Percentiles rank a stretch among this genome's conserved stretches.
These are phyloP conservation scores for Stegastes partitus DNA, from an alignment of 2,113 vertebrate genomes.

Conservation along the genomic window DNA sequence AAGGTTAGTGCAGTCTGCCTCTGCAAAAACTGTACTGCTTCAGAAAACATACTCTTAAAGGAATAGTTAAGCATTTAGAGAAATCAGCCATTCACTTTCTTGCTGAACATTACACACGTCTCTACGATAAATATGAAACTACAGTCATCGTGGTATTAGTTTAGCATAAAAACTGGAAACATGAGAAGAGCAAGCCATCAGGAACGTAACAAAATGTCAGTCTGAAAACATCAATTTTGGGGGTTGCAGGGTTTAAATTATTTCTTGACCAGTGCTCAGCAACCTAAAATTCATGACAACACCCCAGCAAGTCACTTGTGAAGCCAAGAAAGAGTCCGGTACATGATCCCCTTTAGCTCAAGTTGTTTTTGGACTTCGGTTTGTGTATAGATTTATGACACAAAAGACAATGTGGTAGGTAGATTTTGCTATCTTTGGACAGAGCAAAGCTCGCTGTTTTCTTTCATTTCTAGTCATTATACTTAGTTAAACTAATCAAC, in stretches of 20 bases:
- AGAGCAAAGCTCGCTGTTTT: background rate
- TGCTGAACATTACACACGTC: too few relatives aligned
- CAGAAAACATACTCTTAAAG: too few relatives aligned
- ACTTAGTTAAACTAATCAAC: slow-evolving; percentile 9
- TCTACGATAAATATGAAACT: too few relatives aligned
- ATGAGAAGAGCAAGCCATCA: too few relatives aligned
- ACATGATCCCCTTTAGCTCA: background rate
- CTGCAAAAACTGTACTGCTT: too few relatives aligned
- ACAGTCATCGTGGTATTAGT: too few relatives aligned
- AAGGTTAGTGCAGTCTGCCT: too few relatives aligned
- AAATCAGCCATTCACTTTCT: too few relatives aligned
- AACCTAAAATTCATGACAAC: background rate
- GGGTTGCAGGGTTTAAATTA: background rate
- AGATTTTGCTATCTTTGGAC: background rate
- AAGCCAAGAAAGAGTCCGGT: background rate
- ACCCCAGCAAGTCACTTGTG: background rate
- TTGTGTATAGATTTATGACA: background rate
- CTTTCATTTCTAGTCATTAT: slow-evolving; percentile 8
- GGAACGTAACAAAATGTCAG: background rate
- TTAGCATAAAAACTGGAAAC: too few relatives aligned
- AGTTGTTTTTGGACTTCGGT: background rate
- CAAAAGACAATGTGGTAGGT: background rate
- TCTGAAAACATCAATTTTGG: background rate
- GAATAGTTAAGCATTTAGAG: too few relatives aligned
- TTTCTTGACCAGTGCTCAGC: background rate